phyloP scores from a whole-genome alignment of 2,797 vertebrate species.

The Champsocephalus gunnari region DNA sequence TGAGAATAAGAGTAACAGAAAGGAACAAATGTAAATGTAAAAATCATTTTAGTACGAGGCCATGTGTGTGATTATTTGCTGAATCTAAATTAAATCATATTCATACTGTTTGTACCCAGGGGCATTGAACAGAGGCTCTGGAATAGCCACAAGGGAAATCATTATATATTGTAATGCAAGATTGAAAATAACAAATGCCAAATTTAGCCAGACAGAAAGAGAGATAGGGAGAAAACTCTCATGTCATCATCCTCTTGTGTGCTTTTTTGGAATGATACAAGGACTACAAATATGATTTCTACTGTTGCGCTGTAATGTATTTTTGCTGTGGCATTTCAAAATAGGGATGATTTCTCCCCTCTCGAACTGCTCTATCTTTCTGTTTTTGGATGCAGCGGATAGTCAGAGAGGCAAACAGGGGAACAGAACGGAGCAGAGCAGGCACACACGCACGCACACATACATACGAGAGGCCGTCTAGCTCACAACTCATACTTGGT shows the following conservation, averaged over 20 bases:
- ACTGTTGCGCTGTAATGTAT: constrained; percentile 26
- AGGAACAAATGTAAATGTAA: constrained; percentile 12
- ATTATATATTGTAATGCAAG: neutral
- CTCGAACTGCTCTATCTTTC: constrained; percentile 28
- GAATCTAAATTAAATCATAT: neutral
- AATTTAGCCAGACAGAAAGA: neutral
- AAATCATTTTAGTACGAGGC: neutral
- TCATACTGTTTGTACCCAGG: neutral
- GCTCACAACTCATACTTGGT: too few species aligned
- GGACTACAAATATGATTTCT: constrained; percentile 21
- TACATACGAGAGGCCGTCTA: neutral
- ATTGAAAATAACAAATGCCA: constrained; percentile 10
- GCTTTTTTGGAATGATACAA: neutral
- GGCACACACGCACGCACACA: constrained; percentile 8
- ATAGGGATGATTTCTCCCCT: constrained; percentile 3
- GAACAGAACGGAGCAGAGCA: constrained; percentile 5
- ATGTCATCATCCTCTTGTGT: neutral
- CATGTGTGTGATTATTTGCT: constrained; percentile 7
- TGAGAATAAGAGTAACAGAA: neutral
- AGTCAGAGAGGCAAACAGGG: constrained; percentile 14
- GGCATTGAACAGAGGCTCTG: neutral
- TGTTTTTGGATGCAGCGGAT: constrained; percentile 22
- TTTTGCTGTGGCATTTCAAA: constrained; percentile 34
- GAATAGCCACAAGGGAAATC: neutral
- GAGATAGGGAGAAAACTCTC: neutral